Evolutionary conservation across 2,113 vertebrate species (phyloP), one percentile per base, ranked within the genome.

Genomic region (Chloropsis cyanopogon): DNA sequence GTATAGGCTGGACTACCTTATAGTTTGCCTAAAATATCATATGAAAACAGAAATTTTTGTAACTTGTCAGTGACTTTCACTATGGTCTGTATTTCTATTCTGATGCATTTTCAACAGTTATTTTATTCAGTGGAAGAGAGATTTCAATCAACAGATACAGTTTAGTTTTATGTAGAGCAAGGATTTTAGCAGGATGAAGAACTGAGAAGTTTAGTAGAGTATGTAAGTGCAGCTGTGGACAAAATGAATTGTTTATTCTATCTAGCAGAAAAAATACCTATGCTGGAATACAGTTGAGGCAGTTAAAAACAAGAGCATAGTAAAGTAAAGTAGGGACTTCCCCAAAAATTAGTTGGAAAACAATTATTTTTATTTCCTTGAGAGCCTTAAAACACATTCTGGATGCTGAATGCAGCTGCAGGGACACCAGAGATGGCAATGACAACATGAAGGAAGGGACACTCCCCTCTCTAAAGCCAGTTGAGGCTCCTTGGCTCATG

Each of bases 351-450:
- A 52, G 9, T n/a, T 16, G 15, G 15, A 24, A 78, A 70, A 31
- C 41, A 53, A 47, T 54, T 26, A 23, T 29, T 87, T 96, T 44
- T 53, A 26, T 57, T 57, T 82, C 13, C 1, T n/a, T 66, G 42
- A 77, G 26, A 71, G 16, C 21, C 39, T 66, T 78, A 59, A 71
- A 81, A 78, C 14, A 21, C 15, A 33, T 70, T 66, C 26, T 25
- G 52, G 29, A 15, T 59, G 26, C 35, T 83, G 54, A 63, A 73
- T 10, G 29, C 18, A 29, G 8, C 46, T 88, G 22, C 3, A 2
- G 42, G n/a, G 37, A 53, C 20, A 8, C 13, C 0, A 0, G 18
- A 50, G 28, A 33, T 46, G 17, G 25, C 19, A 72, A 50, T 1
- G 4, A 37, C 12, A 73, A 6, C 1, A 1, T 22, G 63, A 77